Base-by-base conservation (phyloP, 2,797 vertebrate genomes). In the Coracias cyanogaster region DNA sequence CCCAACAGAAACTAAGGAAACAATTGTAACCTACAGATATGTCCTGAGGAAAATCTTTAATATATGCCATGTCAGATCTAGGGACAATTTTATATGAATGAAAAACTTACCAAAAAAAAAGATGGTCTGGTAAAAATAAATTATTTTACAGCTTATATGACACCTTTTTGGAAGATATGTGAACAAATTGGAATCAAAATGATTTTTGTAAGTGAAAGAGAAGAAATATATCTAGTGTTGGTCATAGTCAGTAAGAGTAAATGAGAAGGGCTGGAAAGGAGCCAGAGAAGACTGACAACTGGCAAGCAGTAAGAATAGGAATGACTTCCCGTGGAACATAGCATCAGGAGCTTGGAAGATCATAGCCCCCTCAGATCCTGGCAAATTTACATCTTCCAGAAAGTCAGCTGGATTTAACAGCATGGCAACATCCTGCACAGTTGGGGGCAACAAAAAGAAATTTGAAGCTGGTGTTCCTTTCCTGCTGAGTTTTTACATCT, bases 351-450 rank as follows among this genome's bases (percentile, higher is more conserved):
- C 70, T 86, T 89, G 82, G 86, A 95, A 90, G 83, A 95, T 92
- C 86, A 77, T 67, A 90, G 78, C 7, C 21, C 65, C 52, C 76
- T 95, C 88, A 95, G 91, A 96, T 96, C 88, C 73, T 93, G 67
- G 92, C 65, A 96, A 96, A 94, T 96, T 94, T 95, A 65, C 92
- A 91, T 97, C 91, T 97, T 96, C 94, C 84, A 95, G 79, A 94
- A 97, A 97, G 86, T 96, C 93, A 96, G 95, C 88, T 96, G 95
- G 88, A 95, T 97, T 94, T 96, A 96, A 94, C 95, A 97, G 97
- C 93, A 88, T 93, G 96, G 79, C 57, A 96, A 60, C 91, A 94
- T 96, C 90, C 94, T 96, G 92, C 93, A 91, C 92, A 91, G 97
- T 5, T 95, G 94, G 97, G 91, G 65, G 49, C 85, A 92, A 90